phyloP scores from a whole-genome alignment of 53 echinoderm and acorn worm species.

The Apostichopus leukothele region DNA sequence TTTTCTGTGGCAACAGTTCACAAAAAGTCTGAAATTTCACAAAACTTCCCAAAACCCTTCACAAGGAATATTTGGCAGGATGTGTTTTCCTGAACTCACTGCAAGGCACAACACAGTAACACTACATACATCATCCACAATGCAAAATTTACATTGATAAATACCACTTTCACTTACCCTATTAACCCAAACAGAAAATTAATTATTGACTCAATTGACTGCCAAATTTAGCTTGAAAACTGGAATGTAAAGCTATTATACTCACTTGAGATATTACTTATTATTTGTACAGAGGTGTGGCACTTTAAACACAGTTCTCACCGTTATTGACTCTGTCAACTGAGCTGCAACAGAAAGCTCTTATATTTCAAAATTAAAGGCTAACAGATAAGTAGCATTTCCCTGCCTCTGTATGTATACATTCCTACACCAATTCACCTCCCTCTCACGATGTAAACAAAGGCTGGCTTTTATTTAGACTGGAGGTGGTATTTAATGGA shows the following conservation, averaged over 20 bases:
- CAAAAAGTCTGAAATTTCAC: too few species aligned
- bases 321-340: background rate
- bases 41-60: too few species aligned
- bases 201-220: background rate
- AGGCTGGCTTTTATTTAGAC: too few species aligned
- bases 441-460: too few species aligned
- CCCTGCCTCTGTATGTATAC: too few species aligned
- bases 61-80: too few species aligned
- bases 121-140: too few species aligned
- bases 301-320: conserved; percentile 2
- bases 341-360: background rate
- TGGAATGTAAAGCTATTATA: background rate
- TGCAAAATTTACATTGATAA: background rate
- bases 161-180: background rate
- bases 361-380: background rate
- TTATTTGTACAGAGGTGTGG: conserved; percentile 11
- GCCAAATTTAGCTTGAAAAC: background rate
- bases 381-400: background rate
- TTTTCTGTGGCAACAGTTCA: too few species aligned
- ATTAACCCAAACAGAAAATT: background rate
- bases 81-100: too few species aligned
- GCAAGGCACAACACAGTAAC: too few species aligned
- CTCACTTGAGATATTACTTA: background rate
- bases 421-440: too few species aligned
- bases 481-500: too few species aligned